Percentiles rank a stretch among this genome's conserved stretches.
These are phyloP conservation scores for Amphiprion ocellaris DNA, from an alignment of 2,113 vertebrate genomes.

Conservation along the genomic window DNA sequence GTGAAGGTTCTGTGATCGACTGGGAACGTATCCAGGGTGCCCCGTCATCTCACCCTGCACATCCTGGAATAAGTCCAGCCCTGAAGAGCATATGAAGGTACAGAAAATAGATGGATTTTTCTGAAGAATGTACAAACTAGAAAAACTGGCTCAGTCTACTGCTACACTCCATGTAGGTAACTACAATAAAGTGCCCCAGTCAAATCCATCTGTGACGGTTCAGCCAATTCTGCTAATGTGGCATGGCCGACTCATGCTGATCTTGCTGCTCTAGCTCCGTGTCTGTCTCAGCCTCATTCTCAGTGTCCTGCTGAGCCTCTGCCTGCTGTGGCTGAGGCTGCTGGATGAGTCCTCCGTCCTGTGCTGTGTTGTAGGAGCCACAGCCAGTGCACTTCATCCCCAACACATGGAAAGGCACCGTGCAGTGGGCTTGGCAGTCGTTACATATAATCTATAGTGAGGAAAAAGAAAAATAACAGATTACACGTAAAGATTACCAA, in stretches of 20 bases:
- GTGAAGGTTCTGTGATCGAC: background rate
- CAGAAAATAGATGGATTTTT: constrained; percentile 16
- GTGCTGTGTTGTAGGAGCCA: constrained; percentile 94
- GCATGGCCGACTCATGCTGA: constrained; percentile 2
- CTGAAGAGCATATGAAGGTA: background rate
- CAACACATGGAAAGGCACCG: constrained; percentile 92
- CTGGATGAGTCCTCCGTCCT: constrained; percentile 86
- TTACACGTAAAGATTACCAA: background rate
- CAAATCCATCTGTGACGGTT: background rate
- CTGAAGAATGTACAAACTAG: constrained; percentile 5
- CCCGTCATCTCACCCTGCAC: background rate
- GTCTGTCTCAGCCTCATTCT: background rate
- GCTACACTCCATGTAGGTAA: constrained; percentile 23
- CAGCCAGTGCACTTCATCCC: constrained; percentile 94
- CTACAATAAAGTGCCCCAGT: background rate
- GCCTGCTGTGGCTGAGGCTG: constrained; percentile 64
- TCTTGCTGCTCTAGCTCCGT: constrained; percentile 33
- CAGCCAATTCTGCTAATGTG: constrained; percentile 21
- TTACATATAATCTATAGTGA: constrained; percentile 91
- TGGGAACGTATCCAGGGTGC: background rate
- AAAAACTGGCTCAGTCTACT: background rate
- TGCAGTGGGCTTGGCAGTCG: constrained; percentile 91
- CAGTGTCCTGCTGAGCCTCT: constrained; percentile 38
- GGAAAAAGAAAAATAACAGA: constrained; percentile 5
- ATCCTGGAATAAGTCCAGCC: constrained; percentile 22